Percentiles rank a stretch among this genome's conserved stretches.
Conservation (phyloP, 1,140 invertebrate genomes). For the Hyposmocoma kahamanoa region DNA sequence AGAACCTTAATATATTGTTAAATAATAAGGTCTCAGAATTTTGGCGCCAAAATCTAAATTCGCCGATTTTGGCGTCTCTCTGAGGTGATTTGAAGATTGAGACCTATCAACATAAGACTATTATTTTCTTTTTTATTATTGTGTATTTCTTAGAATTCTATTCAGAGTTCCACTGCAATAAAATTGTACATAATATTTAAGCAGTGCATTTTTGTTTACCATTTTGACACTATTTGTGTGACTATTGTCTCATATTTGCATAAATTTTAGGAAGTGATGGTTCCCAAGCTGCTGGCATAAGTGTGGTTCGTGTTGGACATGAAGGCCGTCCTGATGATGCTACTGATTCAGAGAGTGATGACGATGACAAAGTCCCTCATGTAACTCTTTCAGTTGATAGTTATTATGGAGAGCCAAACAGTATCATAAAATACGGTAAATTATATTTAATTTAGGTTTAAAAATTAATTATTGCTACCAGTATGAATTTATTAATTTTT, state of each 20-base stretch:
- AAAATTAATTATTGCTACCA: neutral
- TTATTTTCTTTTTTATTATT: no score
- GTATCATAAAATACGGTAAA: slow-evolving; percentile 68
- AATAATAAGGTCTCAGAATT: slow-evolving; percentile 7
- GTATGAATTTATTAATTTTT: slow-evolving; percentile 1
- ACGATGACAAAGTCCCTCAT: slow-evolving; percentile 65
- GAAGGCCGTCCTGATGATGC: slow-evolving; percentile 66
- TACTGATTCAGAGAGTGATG: slow-evolving; percentile 63
- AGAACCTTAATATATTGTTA: no score
- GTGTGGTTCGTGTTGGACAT: slow-evolving; percentile 63
- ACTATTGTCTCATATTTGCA: neutral
- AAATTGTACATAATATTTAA: no score
- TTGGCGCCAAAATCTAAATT: slow-evolving; percentile 25
- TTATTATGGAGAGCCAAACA: slow-evolving; percentile 65
- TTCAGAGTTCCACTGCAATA: no score
- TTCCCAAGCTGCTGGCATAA: slow-evolving; percentile 59
- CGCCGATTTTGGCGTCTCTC: slow-evolving; percentile 9
- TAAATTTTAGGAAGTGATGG: slow-evolving; percentile 51
- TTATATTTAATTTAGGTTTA: neutral
- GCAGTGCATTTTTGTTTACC: no score
- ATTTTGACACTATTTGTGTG: slow-evolving; percentile 10
- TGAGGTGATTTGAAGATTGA: no score
- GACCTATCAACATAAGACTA: no score
- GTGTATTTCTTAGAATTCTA: no score
- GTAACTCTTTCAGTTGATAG: slow-evolving; percentile 64